Evolutionary conservation across 2,797 vertebrate genomes (phyloP).

Genomic region (Sciaenops ocellatus): DNA sequence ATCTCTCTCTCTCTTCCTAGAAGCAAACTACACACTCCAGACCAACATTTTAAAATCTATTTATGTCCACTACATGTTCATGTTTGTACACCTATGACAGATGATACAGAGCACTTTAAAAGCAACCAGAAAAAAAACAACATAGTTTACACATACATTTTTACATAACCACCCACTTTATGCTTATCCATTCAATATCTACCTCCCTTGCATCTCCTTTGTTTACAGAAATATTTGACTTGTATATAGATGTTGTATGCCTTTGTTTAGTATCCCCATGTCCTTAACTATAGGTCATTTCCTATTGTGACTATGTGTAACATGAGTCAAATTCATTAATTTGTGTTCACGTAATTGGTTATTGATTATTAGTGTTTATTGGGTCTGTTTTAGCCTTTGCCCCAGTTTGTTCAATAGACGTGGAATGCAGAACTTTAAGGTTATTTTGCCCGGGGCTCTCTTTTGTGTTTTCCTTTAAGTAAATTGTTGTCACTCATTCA

Average conservation of each 20-base stretch:
- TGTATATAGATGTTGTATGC: not conserved
- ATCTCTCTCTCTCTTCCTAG: not conserved
- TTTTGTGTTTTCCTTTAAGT: not conserved
- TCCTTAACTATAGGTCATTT: not conserved
- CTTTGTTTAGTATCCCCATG: not conserved
- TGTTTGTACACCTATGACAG: not conserved
- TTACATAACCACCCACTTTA: not conserved
- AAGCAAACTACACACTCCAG: not conserved
- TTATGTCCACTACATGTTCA: not conserved
- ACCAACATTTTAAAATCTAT: not conserved
- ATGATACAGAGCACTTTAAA: not conserved
- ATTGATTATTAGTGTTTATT: not conserved
- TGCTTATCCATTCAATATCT: not conserved
- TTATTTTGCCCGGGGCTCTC: not conserved
- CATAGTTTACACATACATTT: not conserved
- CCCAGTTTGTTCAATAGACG: conserved; percentile 1
- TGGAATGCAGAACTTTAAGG: not conserved
- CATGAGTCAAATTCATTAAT: not conserved
- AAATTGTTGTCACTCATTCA: not conserved
- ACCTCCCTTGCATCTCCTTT: not conserved
- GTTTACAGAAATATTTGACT: not conserved
- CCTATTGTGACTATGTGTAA: not conserved
- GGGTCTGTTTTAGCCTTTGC: not conserved
- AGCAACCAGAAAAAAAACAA: too few species aligned
- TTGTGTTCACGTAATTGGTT: not conserved